Conservation (phyloP, 2,888 invertebrate species). For the Drosophila lacicola region DNA sequence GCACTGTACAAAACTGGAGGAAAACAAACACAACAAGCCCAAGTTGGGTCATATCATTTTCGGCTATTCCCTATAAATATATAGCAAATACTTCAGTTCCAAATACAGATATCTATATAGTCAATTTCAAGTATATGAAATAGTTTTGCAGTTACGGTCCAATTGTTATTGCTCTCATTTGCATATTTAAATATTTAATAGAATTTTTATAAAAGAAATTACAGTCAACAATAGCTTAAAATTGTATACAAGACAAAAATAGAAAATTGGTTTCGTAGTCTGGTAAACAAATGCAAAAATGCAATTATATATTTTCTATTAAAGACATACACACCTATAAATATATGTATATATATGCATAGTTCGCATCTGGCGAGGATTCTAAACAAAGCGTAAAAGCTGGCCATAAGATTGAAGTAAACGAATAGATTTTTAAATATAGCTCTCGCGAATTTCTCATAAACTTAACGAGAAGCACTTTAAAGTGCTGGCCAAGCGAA, state of each 20-base stretch:
- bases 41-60: background rate
- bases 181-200: too few relatives aligned
- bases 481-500: slow-evolving; percentile 17
- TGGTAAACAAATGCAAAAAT: background rate
- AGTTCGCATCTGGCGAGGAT: background rate
- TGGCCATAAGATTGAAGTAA: slow-evolving; percentile 14
- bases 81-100: too few relatives aligned
- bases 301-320: background rate
- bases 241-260: too few relatives aligned
- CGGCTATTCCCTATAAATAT: background rate
- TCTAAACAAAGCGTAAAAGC: slow-evolving; percentile 38
- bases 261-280: background rate
- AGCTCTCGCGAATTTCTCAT: slow-evolving; percentile 59
- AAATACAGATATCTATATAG: too few relatives aligned
- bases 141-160: too few relatives aligned
- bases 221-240: too few relatives aligned
- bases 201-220: too few relatives aligned
- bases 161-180: too few relatives aligned
- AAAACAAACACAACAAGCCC: slow-evolving; percentile 1
- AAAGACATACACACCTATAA: too few relatives aligned
- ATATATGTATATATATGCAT: background rate
- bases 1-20: background rate
- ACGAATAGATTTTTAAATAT: slow-evolving; percentile 30
- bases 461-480: slow-evolving; percentile 31
- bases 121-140: too few relatives aligned